Evolutionary conservation across 2,797 vertebrate species (phyloP), one percentile per base, ranked within the genome.

Genomic region (Sebastolobus altivelis): DNA sequence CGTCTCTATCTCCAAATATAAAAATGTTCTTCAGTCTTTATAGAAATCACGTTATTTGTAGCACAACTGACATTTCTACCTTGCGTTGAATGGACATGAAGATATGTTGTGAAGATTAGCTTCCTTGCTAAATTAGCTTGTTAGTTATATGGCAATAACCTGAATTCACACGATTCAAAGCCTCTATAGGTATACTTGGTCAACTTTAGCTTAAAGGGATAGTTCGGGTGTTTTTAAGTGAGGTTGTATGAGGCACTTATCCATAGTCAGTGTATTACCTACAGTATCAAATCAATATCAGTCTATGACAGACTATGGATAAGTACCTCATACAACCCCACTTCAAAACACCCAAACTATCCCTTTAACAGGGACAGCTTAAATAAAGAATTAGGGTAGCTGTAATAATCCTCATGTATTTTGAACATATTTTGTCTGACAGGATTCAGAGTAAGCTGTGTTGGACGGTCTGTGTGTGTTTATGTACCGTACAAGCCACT

Each of bases 381-480:
- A 18, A 46, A 46, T 9, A 35, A 9, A 75, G 70, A 35, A 29
- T 46, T n/a, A 37, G 7, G 6, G 6, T 10, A 35, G 60, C 20
- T 37, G 13, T 25, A 70, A 58, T 66, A 58, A 62, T 58, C 65
- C 14, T 8, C 40, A 18, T 56, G 16, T n/a, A 54, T 70, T 77
- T 43, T 56, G 12, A 49, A 60, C n/a, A 60, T 37, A 52, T 56
- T 49, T 58, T 7, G 29, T 62, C 13, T 29, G 7, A 12, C 18
- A 8, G 22, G 38, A n/a, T 79, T 59, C 37, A 43, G 56, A 77
- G 49, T 18, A 55, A 79, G 43, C 22, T 60, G 12, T 65, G 22
- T 55, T 66, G n/a, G 22, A 62, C 52, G 62, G 40, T 81, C 27
- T 49, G 20, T 40, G 11, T 46, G n/a, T 8, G 37, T 67, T 38